Base-by-base conservation (phyloP, 2,113 vertebrate genomes). In the Ranitomeya variabilis region DNA sequence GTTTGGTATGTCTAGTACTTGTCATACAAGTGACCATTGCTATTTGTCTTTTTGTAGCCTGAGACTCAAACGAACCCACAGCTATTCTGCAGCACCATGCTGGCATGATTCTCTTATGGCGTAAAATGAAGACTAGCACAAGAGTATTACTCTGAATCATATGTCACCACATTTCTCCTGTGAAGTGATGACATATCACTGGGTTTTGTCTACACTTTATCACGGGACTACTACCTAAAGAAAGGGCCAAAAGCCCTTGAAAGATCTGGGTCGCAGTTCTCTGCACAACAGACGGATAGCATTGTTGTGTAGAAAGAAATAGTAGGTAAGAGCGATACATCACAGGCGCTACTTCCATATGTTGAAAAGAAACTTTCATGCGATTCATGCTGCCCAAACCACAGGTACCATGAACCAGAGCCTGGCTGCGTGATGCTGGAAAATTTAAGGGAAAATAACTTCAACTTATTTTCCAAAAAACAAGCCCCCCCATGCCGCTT, bases 21-120 rank as follows among this genome's bases (percentile, higher is more conserved):
- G 82, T 84, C 82, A 84, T 84, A 84, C 64, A 69, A 69, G 64
- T n/a, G 82, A 84, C 82, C 64, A 26, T 52, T 67, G 12, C 64
- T 55, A 84, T 84, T 84, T 84, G 81, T 83, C 81, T 83, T 83
- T 83, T 31, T 83, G 45, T 69, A 84, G 82, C 64, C 82, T 71
- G 23, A 55, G 18, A 84, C 52, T 23, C 64, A 26, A 55, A 52
- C 69, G 21, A 67, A 71, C 52, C 11, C 16, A 10, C 37, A 51
- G 45, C 73, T 21, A 21, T 76, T 76, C 37, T 76, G 16, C 45
- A 21, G 45, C 18, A 21, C 37, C 21, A 18, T 51, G 37, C 18
- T 76, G 18, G 19, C 18, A 52, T 52, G 37, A 19, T 76, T 31
- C 18, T 21, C 45, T 52, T 76, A 76, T 45, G 45, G 31, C 14